Evolutionary conservation across 2,888 invertebrate species (phyloP).

Genomic region (Habroteleia sp.): DNA sequence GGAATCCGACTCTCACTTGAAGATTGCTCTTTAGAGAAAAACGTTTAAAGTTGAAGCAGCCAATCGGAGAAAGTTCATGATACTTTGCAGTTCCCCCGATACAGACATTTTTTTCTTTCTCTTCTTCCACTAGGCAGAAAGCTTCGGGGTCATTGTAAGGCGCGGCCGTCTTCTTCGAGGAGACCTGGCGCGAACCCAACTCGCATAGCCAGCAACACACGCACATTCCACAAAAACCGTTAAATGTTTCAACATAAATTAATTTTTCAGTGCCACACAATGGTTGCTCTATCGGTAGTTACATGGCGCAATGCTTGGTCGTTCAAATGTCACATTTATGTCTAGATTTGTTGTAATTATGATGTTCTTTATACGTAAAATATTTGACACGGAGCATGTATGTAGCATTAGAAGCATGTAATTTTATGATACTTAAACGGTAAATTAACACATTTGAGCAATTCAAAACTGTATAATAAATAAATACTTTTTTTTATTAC

Average conservation of each 20-base stretch:
- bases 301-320: constrained; percentile 42
- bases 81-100: constrained; percentile 33
- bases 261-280: constrained; percentile 64
- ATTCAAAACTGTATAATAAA: too few relatives aligned
- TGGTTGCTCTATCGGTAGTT: constrained; percentile 55
- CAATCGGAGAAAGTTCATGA: constrained; percentile 62
- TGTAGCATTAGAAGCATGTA: too few relatives aligned
- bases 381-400: background rate
- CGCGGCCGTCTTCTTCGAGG: constrained; percentile 75
- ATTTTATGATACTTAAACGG: too few relatives aligned
- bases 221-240: constrained; percentile 80
- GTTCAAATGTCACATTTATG: constrained; percentile 46
- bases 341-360: constrained; percentile 19
- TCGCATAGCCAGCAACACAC: constrained; percentile 71
- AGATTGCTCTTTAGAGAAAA: constrained; percentile 49
- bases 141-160: constrained; percentile 78
- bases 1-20: constrained; percentile 58
- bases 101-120: constrained; percentile 58
- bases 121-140: constrained; percentile 69
- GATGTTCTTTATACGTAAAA: constrained; percentile 27
- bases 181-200: constrained; percentile 78
- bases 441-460: too few relatives aligned
- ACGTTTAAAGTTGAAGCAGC: constrained; percentile 45
- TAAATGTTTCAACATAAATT: constrained; percentile 75
- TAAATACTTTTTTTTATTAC: too few relatives aligned